Base-by-base conservation (phyloP, 2,797 vertebrate genomes). In the Phoebastria nigripes region DNA sequence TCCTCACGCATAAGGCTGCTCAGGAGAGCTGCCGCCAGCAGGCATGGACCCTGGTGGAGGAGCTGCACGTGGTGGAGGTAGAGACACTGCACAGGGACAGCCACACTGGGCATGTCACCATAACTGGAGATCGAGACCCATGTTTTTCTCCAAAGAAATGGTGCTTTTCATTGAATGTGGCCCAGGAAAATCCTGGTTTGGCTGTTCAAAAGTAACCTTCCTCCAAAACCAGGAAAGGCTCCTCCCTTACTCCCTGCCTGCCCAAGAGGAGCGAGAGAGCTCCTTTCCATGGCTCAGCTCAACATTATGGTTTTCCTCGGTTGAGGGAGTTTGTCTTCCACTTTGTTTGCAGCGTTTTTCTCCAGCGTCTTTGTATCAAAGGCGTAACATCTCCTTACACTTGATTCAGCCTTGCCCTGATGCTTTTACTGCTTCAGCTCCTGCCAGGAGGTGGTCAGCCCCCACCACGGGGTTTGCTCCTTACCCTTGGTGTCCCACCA, bases 1-100 rank as follows among this genome's bases (percentile, higher is more conserved):
- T 65, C 29, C 15, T 58, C 33, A n/a, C 3, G 0, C 2, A 0
- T 14, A 11, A 28, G 37, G n/a, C 51, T 58, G 56, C 1, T 2
- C 44, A 8, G 44, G 44, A 46, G 17, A 72, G 39, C 15, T 67
- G 47, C 25, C 12, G 9, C 24, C 2, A 8, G 41, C 35, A 42
- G 61, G 59, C 22, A 24, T 2, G 13, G 39, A 41, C 12, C 11
- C 11, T 33, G 25, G 46, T 41, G 41, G 46, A 24, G 11, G 25
- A 54, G 15, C 17, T 31, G 21, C 20, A 39, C 0, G 1, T 41
- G 52, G 25, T 33, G 26, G 18, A 59, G 46, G 33, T 76, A 62
- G 47, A n/a, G 65, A 13, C 18, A 21, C 18, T 29, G 33, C 25
- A 26, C 12, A 42, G 44, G n/a, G 25, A 49, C 15, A 66, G 47